Conservation (phyloP, 2,113 vertebrate species). For the Halcyon malimbica region DNA sequence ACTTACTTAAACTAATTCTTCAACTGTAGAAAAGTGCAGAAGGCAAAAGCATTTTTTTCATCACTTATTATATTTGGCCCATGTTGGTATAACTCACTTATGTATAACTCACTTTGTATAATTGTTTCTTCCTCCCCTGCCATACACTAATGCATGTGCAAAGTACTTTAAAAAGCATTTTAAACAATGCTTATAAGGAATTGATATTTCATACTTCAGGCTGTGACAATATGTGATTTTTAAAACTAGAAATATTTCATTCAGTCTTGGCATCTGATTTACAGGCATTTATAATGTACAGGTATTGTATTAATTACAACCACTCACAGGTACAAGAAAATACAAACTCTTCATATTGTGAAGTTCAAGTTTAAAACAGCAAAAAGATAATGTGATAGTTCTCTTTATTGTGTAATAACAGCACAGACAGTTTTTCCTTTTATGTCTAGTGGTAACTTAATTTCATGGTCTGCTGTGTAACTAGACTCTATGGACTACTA, state of each 20-base stretch:
- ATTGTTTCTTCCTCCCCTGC: background rate
- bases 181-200: background rate
- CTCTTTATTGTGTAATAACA: background rate
- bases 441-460: background rate
- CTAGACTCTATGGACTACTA: background rate
- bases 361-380: background rate
- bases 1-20: background rate
- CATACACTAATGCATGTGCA: background rate
- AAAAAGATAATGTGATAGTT: background rate
- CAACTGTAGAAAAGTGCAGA: background rate
- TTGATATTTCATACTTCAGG: background rate
- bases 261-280: background rate
- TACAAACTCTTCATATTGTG: background rate
- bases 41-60: background rate
- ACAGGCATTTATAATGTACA: background rate
- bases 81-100: background rate
- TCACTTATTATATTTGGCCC: background rate
- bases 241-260: background rate
- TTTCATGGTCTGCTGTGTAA: conserved; percentile 36
- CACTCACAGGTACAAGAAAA: background rate
- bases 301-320: background rate
- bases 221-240: background rate
- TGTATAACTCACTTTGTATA: background rate
- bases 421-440: background rate
- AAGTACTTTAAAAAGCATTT: background rate